Conservation (phyloP, 2,113 vertebrate genomes). For the Trichomycterus rosablanca region DNA sequence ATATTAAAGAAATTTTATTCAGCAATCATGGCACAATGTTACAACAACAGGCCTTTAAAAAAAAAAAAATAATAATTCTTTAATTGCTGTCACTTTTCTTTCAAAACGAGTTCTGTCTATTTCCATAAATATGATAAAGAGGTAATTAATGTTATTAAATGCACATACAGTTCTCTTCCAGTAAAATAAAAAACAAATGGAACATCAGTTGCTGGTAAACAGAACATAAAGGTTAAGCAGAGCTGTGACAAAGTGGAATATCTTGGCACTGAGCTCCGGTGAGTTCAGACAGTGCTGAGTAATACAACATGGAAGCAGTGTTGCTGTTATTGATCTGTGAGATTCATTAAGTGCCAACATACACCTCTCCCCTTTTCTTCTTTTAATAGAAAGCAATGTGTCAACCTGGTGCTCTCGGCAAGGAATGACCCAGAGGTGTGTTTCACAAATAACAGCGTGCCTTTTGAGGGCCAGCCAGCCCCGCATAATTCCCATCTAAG, state of each 20-base stretch:
- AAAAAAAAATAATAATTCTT: no score
- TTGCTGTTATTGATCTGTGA: slow-evolving; percentile 35
- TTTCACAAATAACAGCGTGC: slow-evolving; percentile 35
- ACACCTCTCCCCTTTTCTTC: slow-evolving; percentile 23
- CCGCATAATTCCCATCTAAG: slow-evolving; percentile 19
- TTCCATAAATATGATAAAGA: no score
- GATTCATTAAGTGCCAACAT: slow-evolving; percentile 38
- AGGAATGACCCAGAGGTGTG: slow-evolving; percentile 32
- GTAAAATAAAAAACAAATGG: background rate
- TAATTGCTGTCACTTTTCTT: no score
- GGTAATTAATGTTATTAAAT: no score
- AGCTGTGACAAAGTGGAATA: background rate
- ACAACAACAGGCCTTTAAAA: no score
- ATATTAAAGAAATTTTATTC: no score
- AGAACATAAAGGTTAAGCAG: slow-evolving; percentile 10
- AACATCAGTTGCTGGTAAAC: background rate
- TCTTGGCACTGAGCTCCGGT: background rate
- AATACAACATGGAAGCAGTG: slow-evolving; percentile 29
- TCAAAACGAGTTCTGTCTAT: no score
- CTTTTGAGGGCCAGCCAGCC: slow-evolving; percentile 19
- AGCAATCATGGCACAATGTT: no score
- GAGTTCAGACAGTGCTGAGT: slow-evolving; percentile 14
- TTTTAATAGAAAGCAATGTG: slow-evolving; percentile 41
- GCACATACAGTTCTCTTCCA: no score
- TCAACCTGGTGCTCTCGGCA: slow-evolving; percentile 17